phyloP scores from a whole-genome alignment of 2,797 vertebrate species.

The Syndactyla subalaris region DNA sequence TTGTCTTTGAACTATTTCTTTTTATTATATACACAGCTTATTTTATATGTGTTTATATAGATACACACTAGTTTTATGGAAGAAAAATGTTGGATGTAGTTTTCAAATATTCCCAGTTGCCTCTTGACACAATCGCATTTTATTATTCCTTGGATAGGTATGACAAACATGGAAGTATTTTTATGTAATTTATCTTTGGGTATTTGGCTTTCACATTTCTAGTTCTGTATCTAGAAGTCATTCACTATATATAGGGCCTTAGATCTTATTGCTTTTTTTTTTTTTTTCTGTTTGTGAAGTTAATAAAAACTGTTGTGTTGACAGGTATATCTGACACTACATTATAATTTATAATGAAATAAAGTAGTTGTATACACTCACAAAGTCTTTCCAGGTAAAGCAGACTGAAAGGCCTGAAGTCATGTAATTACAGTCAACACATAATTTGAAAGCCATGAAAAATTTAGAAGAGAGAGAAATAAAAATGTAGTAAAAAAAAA shows the following conservation, averaged over 20 bases:
- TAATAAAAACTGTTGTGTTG: not conserved
- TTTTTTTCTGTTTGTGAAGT: not conserved
- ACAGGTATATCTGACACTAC: not conserved
- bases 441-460: constrained; percentile 35
- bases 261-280: not conserved
- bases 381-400: not conserved
- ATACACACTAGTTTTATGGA: not conserved
- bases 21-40: not conserved
- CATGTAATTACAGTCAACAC: not conserved
- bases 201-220: not conserved
- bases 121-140: not conserved
- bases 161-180: not conserved
- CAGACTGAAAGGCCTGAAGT: not conserved
- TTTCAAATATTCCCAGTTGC: not conserved
- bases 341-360: not conserved
- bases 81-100: not conserved
- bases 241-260: not conserved
- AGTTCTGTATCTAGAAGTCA: not conserved
- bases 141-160: not conserved
- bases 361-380: not conserved
- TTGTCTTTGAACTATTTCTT: not conserved
- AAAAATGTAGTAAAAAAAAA: not conserved
- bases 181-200: not conserved
- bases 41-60: not conserved
- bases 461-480: not conserved